Conservation (phyloP, 2,113 vertebrate species). For the Tonatia bakeri region DNA sequence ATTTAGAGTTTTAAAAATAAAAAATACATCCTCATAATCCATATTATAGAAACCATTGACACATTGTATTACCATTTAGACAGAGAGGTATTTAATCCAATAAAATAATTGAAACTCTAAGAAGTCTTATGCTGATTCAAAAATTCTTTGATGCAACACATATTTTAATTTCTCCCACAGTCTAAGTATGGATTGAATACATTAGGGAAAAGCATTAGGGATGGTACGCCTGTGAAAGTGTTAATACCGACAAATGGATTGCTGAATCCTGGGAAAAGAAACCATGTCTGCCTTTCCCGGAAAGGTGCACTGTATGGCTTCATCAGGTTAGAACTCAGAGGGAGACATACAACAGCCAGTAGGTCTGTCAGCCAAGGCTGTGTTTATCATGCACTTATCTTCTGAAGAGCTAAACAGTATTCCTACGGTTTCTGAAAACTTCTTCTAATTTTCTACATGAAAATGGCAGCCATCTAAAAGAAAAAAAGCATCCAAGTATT, state of each 20-base stretch:
- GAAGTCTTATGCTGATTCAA: constrained; percentile 31
- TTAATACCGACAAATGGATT: constrained; percentile 10
- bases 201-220: not conserved
- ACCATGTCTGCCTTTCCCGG: not conserved
- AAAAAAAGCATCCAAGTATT: not conserved
- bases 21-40: not conserved
- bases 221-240: not conserved
- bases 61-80: not conserved
- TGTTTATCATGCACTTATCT: not conserved
- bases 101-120: constrained; percentile 39
- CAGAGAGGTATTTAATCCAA: not conserved
- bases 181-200: constrained; percentile 1
- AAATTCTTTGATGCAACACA: constrained; percentile 31
- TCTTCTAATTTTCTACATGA: not conserved
- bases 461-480: not conserved
- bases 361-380: not conserved
- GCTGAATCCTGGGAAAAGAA: not conserved
- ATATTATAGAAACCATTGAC: not conserved
- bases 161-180: not conserved
- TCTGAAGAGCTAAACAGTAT: not conserved
- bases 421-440: not conserved
- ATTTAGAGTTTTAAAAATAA: constrained; percentile 29
- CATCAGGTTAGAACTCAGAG: not conserved
- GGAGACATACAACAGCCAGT: not conserved
- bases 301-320: not conserved